Conservation (phyloP, 2,888 invertebrate species). For the Epirrhoe alternata region DNA sequence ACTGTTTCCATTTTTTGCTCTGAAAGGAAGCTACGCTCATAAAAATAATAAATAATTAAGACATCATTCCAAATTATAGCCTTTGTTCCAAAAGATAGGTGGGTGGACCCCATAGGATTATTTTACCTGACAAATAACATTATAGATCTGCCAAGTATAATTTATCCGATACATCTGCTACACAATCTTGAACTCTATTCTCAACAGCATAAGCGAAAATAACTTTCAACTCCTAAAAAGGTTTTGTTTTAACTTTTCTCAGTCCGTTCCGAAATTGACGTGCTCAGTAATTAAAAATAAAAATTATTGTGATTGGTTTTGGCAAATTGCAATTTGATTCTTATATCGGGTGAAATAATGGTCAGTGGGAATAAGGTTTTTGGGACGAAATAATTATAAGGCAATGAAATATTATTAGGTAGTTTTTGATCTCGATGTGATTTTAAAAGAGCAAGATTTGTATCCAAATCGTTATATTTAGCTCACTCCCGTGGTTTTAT, state of each 20-base stretch:
- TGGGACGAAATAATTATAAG: conserved; percentile 28
- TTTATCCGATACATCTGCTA: conserved; percentile 8
- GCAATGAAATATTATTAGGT: conserved; percentile 9
- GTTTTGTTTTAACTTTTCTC: conserved; percentile 41
- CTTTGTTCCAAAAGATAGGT: conserved; percentile 25
- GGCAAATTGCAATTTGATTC: conserved; percentile 80
- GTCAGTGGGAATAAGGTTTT: conserved; percentile 35
- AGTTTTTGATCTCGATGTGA: conserved; percentile 1
- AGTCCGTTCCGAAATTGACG: conserved; percentile 52
- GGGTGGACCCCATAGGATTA: conserved; percentile 50
- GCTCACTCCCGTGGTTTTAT: no score
- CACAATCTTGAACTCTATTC: conserved; percentile 34
- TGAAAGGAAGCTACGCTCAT: conserved; percentile 22
- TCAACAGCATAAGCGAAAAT: background rate
- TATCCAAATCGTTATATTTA: background rate
- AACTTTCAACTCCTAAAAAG: conserved; percentile 1
- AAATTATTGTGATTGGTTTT: conserved; percentile 83
- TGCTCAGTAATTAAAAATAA: conserved; percentile 74
- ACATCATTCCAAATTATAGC: conserved; percentile 35
- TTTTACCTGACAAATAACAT: conserved; percentile 75
- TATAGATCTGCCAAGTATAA: conserved; percentile 48
- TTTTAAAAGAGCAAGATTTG: background rate
- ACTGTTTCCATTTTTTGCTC: conserved; percentile 17
- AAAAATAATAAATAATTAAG: conserved; percentile 40
- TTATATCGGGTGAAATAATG: conserved; percentile 48